Evolutionary conservation across 2,797 vertebrate species (phyloP), one percentile per base, ranked within the genome.

Genomic region (Pangasius larnaudii): DNA sequence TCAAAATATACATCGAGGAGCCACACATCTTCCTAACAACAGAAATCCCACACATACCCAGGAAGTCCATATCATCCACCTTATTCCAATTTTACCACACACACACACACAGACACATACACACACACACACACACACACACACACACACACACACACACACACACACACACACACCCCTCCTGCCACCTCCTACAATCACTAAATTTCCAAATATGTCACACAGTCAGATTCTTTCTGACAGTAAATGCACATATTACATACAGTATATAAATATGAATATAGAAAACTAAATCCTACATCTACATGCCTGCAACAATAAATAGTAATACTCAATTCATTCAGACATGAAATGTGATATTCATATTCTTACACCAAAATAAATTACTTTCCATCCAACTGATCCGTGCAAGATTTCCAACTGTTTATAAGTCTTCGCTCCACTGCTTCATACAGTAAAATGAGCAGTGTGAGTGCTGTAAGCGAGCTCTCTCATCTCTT

Each of bases 401-500:
- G 58, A 36, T 51, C 42, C 69, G 27, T 65, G 46, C 82, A 75
- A 77, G 46, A 65, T 81, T 24, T 67, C 36, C 83, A 8, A 53
- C 49, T 30, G 56, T 46, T 19, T 82, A 53, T 53, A 84, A 74
- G 63, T 80, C 77, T 84, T 85, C 77, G n/a, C 85, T 89, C 42
- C 63, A 65, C 67, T 87, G 78, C 61, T 58, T 91, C n/a, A 30
- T 80, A 84, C 85, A 87, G 81, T 56, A 9, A 59, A 59, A 78
- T 27, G 59, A 91, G 74, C 59, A 72, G 61, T 56, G 71, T 39
- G 51, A 53, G 79, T 80, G 78, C 79, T 79, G 79, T 63, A 89
- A 87, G 86, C 30, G 10, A 81, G 80, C 77, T 87, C 79, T 89
- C 78, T 59, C 75, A n/a, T 91, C 79, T 88, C 83, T 87, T 84